Percentiles rank a stretch among this genome's conserved stretches.
Conservation (phyloP, 2,797 vertebrate genomes). For the Adrianichthys oophorus region DNA sequence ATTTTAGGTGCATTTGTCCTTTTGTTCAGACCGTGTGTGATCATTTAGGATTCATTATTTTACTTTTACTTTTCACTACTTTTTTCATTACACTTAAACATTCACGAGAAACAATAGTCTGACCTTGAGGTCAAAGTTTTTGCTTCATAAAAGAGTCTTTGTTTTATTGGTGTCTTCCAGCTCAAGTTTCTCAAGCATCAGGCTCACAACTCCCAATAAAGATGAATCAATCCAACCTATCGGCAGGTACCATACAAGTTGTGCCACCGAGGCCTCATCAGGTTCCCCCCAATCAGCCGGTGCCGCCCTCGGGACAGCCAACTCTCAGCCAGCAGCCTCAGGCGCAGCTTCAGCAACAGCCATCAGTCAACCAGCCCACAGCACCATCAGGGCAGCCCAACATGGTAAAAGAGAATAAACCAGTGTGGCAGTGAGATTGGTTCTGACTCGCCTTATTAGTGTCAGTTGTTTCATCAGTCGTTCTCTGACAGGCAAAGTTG, state of each 20-base stretch:
- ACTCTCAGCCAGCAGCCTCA: conserved; percentile 66
- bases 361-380: conserved; percentile 64
- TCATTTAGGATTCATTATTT: background rate
- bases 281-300: conserved; percentile 61
- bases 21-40: conserved; percentile 1
- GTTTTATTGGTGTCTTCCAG: conserved; percentile 30
- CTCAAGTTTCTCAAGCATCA: conserved; percentile 67
- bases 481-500: no score
- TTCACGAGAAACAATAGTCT: background rate
- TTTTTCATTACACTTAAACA: background rate
- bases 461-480: no score
- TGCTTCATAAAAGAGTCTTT: background rate
- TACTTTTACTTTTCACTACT: no score
- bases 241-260: conserved; percentile 80
- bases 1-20: background rate
- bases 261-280: conserved; percentile 68
- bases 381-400: conserved; percentile 61
- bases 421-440: background rate
- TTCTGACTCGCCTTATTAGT: background rate
- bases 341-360: conserved; percentile 65
- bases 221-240: conserved; percentile 78
- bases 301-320: conserved; percentile 69
- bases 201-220: conserved; percentile 74
- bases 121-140: no score
- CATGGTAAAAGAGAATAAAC: conserved; percentile 71